Percentiles rank a stretch among this genome's conserved stretches.
Conservation (phyloP, 2,113 vertebrate genomes). For the Myotis brandtii region DNA sequence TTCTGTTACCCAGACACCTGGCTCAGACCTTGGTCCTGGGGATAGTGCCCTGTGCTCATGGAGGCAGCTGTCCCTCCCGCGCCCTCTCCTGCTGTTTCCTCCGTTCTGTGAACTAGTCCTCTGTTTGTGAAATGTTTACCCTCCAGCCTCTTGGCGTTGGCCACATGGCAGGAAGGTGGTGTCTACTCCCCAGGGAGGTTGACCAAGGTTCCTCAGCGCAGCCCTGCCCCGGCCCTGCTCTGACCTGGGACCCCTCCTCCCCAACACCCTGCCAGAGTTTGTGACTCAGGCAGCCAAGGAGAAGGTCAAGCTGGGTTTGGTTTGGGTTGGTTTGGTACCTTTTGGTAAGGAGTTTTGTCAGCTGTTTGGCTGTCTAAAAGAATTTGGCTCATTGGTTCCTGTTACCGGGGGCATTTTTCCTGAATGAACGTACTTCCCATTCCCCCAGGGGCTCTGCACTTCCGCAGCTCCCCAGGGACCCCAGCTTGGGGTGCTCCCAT, state of each 20-base stretch:
- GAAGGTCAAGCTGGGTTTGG: not conserved
- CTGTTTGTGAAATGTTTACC: not conserved
- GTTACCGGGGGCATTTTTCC: not conserved
- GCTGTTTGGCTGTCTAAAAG: not conserved
- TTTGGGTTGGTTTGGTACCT: not conserved
- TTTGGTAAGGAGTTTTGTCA: not conserved
- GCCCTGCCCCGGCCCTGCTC: not conserved
- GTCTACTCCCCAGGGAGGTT: not conserved
- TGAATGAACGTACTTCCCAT: not conserved
- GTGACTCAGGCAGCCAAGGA: fast-evolving
- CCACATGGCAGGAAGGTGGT: not conserved
- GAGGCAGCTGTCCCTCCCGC: not conserved
- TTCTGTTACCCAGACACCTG: not conserved
- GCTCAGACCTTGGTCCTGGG: not conserved
- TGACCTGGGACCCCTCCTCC: not conserved
- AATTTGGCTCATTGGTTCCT: not conserved
- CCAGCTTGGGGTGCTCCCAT: not conserved
- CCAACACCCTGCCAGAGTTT: not conserved
- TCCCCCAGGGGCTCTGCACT: not conserved
- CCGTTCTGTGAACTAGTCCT: not conserved
- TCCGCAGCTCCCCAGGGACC: not conserved
- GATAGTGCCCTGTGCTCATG: not conserved
- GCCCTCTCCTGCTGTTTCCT: too few relatives aligned
- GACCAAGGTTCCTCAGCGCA: not conserved
- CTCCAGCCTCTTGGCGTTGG: not conserved